Conservation (phyloP, 2,797 vertebrate species). For the Coccyzus lansbergi region DNA sequence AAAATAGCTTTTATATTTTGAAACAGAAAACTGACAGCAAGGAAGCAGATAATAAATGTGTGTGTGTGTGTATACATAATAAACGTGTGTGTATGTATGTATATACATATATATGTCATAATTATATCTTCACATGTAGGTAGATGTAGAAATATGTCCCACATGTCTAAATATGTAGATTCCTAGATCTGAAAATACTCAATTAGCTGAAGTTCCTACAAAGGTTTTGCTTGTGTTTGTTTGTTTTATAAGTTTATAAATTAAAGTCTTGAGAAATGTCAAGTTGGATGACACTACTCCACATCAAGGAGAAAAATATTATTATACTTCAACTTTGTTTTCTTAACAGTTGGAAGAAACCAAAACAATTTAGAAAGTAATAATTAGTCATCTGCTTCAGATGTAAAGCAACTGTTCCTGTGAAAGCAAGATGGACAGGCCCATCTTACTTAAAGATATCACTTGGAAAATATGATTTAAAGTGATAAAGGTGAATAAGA, state of each 20-base stretch:
- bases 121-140: neutral
- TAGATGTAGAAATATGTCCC: neutral
- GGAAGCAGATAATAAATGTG: neutral
- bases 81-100: neutral
- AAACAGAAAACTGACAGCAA: neutral
- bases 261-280: neutral
- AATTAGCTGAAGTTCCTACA: neutral
- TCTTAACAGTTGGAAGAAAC: neutral
- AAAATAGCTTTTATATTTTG: neutral
- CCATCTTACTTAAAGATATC: neutral
- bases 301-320: neutral
- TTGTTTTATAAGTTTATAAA: neutral
- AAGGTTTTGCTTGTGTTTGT: neutral
- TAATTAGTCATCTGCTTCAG: neutral
- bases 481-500: neutral
- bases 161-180: neutral
- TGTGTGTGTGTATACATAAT: neutral
- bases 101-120: neutral
- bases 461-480: neutral
- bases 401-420: neutral
- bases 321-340: neutral
- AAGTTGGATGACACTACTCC: neutral
- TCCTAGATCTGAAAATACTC: neutral
- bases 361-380: neutral
- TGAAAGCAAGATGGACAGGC: neutral